These are phyloP conservation scores for Entomyzon cyanotis DNA, from an alignment of 2,113 vertebrate genomes.

Conservation along the genomic window DNA sequence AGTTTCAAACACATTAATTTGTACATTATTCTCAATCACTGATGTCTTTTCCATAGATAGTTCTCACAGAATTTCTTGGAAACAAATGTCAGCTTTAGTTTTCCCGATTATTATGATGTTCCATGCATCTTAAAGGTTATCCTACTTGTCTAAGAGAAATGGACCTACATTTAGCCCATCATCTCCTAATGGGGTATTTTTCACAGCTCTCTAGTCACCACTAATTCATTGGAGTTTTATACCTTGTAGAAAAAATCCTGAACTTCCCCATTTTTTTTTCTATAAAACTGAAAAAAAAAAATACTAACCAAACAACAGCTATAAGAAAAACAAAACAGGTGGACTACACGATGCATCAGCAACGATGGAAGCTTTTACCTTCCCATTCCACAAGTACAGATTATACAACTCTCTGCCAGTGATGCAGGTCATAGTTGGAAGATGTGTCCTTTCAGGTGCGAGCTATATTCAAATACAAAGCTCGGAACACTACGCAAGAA, in stretches of 20 bases:
- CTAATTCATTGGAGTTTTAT: conserved; percentile 52
- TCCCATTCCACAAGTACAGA: conserved; percentile 53
- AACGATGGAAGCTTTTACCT: conserved; percentile 42
- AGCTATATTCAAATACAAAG: conserved; percentile 25
- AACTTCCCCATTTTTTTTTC: background rate
- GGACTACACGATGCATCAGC: conserved; percentile 44
- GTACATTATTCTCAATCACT: conserved; percentile 39
- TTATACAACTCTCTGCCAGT: conserved; percentile 57
- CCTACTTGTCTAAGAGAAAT: conserved; percentile 66
- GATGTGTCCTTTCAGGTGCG: conserved; percentile 39
- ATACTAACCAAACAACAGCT: conserved; percentile 20
- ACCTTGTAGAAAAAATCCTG: conserved; percentile 53
- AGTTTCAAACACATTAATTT: conserved; percentile 32
- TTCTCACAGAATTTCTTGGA: conserved; percentile 69
- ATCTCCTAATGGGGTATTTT: conserved; percentile 28
- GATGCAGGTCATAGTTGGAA: conserved; percentile 66
- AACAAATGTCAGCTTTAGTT: conserved; percentile 59
- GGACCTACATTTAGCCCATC: conserved; percentile 8
- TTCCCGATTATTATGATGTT: conserved; percentile 49
- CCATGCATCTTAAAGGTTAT: conserved; percentile 63
- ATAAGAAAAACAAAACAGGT: background rate
- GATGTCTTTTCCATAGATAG: conserved; percentile 47
- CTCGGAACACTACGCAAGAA: conserved; percentile 49
- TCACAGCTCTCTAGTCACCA: conserved; percentile 50
- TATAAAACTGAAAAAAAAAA: background rate